Conservation (phyloP, 1,140 invertebrate genomes). For the Cyrtorhinus lividipennis region DNA sequence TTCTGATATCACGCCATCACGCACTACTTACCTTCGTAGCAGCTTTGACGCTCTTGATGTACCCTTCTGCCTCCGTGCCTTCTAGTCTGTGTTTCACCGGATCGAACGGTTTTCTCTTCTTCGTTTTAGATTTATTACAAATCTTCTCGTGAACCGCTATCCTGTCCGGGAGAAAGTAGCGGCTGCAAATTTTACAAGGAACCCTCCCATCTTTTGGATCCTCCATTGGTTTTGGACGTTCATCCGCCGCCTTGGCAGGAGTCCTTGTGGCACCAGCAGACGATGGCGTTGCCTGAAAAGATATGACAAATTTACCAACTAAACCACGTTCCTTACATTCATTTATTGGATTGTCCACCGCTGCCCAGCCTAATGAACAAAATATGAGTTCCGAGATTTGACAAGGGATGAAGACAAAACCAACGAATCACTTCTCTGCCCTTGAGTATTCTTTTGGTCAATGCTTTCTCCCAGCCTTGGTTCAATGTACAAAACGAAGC, state of each 20-base stretch:
- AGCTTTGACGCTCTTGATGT: conserved; percentile 30
- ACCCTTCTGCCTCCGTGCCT: conserved; percentile 77
- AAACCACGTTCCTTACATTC: too few species aligned
- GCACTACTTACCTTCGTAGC: neutral
- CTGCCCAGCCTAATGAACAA: too few species aligned
- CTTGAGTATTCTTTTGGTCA: too few species aligned
- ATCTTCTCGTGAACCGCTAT: conserved; percentile 66
- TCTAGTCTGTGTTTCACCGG: conserved; percentile 63
- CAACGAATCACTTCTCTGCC: too few species aligned
- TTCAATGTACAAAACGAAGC: too few species aligned
- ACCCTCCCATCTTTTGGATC: conserved; percentile 5
- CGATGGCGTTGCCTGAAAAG: neutral
- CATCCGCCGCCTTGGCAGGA: neutral
- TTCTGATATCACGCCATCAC: too few species aligned
- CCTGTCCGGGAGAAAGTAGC: conserved; percentile 64
- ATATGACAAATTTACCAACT: too few species aligned
- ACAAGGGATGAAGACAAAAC: too few species aligned
- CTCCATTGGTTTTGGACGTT: neutral
- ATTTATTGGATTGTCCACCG: too few species aligned
- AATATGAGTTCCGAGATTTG: too few species aligned
- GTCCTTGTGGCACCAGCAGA: neutral
- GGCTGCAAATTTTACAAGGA: conserved; percentile 44
- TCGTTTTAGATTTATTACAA: conserved; percentile 54
- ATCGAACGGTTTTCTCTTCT: conserved; percentile 78
- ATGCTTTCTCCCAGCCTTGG: too few species aligned